Evolutionary conservation across 2,888 invertebrate genomes (phyloP).

Genomic region (Latrodectus hesperus): DNA sequence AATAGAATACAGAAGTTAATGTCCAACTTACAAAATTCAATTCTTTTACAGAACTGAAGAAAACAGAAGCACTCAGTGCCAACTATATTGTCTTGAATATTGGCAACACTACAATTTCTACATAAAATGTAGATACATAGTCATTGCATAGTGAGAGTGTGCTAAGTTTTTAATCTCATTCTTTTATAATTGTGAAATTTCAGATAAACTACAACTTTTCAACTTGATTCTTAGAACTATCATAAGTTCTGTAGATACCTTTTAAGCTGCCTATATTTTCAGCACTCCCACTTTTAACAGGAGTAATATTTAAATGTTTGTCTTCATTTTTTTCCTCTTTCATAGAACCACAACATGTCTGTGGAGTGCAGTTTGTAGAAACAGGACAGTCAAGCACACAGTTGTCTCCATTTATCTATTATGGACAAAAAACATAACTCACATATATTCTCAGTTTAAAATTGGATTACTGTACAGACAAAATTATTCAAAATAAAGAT

Average conservation of each 20-base stretch:
- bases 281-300: slow-evolving; percentile 7
- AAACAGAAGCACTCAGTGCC: not conserved
- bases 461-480: too few species aligned
- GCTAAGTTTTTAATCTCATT: not conserved
- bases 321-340: slow-evolving; percentile 26
- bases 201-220: slow-evolving; percentile 1
- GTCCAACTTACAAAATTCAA: too few species aligned
- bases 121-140: not conserved
- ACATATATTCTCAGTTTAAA: too few species aligned
- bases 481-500: too few species aligned
- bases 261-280: slow-evolving; percentile 28
- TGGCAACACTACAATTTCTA: not conserved
- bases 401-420: slow-evolving; percentile 14
- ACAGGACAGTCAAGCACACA: slow-evolving; percentile 90
- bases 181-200: not conserved
- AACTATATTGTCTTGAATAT: not conserved
- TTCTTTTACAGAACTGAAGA: too few species aligned
- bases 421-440: not conserved
- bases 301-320: slow-evolving; percentile 4
- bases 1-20: too few species aligned
- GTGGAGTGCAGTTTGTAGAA: slow-evolving; percentile 84
- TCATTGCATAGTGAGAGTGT: not conserved
- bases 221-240: slow-evolving; percentile 17
- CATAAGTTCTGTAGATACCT: slow-evolving; percentile 42
- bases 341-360: slow-evolving; percentile 88